Evolutionary conservation across 1,140 invertebrate species (phyloP), one percentile per base, ranked within the genome.

Genomic region (Drosophila ficusphila): DNA sequence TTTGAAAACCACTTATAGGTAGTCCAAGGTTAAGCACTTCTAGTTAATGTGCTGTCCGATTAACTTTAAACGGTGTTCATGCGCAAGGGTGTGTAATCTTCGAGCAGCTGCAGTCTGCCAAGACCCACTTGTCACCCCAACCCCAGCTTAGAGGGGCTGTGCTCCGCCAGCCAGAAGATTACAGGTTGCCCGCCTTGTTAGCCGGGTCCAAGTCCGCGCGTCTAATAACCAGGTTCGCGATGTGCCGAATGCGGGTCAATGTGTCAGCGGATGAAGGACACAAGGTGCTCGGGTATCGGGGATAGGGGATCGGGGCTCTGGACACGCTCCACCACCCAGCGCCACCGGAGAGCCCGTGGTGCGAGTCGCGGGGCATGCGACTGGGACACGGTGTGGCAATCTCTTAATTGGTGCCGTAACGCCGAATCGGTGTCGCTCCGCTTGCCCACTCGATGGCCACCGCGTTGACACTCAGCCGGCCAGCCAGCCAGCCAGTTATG

Each of bases 371-470:
- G 21, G 53, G 38, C 36, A 27, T 27, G 58, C 23, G 12, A 46
- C 23, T 14, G 14, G 42, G 23, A 44, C 39, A 25, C 14, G 3
- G 36, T 58, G 56, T 64, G 41, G 60, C 60, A 64, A 64, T 42
- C 4, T 4, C 31, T 62, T 46, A 64, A 64, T 60, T 56, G 51
- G 23, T 36, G 56, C 56, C 38, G 60, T 46, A 64, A 62, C 36
- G 23, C 21, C 4, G 39, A 61, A 61, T 61, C 31, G 38, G 60
- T 46, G 60, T 64, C 60, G 60, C 38, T 36, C 29, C 39, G 60
- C 60, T 62, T 60, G 60, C 60, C 54, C 60, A 62, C 60, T 62
- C 60, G 60, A 64, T 60, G 60, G 60, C 27, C 60, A 64, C 54
- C 27, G 60, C 60, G 60, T 64, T 64, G 60, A 64, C 60, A 64